Percentiles rank a stretch among this genome's conserved stretches.
Evolutionary conservation across 2,113 vertebrate species (phyloP).

Genomic region (Leucopsar rothschildi): DNA sequence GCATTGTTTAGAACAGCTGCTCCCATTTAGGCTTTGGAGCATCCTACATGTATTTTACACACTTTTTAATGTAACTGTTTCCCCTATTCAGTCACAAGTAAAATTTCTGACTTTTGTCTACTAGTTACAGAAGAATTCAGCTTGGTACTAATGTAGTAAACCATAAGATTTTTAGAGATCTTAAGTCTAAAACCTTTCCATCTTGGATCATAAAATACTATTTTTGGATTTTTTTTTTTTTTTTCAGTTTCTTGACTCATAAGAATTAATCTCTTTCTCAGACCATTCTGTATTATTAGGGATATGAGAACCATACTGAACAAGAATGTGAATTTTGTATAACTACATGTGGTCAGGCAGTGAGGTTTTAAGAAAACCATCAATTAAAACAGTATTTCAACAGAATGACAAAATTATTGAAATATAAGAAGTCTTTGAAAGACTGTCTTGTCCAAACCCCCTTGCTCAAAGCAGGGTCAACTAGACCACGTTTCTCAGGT

Average conservation of each 20-base stretch:
- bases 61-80: not conserved
- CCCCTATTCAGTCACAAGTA: not conserved
- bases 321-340: not conserved
- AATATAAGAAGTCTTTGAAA: not conserved
- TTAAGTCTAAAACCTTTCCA: not conserved
- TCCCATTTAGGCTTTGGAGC: not conserved
- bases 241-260: not conserved
- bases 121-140: not conserved
- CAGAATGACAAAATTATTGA: not conserved
- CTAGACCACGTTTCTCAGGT: not conserved
- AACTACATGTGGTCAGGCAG: not conserved
- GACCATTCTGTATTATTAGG: not conserved
- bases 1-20: constrained; percentile 40
- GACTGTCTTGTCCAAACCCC: rapidly evolving
- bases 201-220: not conserved
- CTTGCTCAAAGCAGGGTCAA: not conserved
- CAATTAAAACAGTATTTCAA: not conserved
- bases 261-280: not conserved
- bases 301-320: not conserved
- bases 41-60: not conserved
- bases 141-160: not conserved
- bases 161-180: not conserved
- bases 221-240: not conserved
- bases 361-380: not conserved
- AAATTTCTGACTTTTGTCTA: not conserved